Evolutionary conservation across 2,888 invertebrate genomes (phyloP), one percentile per base, ranked within the genome.

Genomic region (Morpho helenor): DNA sequence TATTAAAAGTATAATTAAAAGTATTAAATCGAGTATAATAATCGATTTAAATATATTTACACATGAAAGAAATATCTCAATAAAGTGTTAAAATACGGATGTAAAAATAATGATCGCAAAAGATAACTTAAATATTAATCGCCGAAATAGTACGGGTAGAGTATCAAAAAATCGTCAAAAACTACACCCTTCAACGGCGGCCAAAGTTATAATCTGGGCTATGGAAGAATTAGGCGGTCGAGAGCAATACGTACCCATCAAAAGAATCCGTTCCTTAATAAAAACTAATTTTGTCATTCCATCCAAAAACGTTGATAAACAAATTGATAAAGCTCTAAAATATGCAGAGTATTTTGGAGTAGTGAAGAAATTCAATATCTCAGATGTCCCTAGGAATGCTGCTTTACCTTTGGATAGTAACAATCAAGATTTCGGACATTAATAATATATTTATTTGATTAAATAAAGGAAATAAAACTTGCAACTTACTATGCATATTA

Each of bases 181-280:
- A 49, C 56, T 66, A 57, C 63, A 62, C 42, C 42, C 55, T 23
- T 72, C 73, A 8, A 76, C 78, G 52, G 78, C 79, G 45, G 67
- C 75, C 57, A 78, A 80, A 57, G 77, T 76, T 60, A 74, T 80
- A 64, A 73, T 81, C 64, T 81, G 78, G 79, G 76, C 77, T n/a
- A 77, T 80, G 76, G 70, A 79, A 67, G 61, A 73, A 6, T 74
- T 80, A 43, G 70, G 74, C 44, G 72, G 72, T 50, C 62, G 70
- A 53, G 58, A 58, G 41, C 65, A 58, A 63, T 76, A 77, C 59
- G 80, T 82, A 41, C 64, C 75, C 7, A 67, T 78, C 49, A 59
- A 68, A 52, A 74, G 71, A 66, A 75, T 82, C 63, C 67, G 68
- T 58, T 62, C 72, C 22, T 57, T 78, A 49, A 72, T 82, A 63